These are phyloP conservation scores for Desmodus rotundus DNA, from an alignment of 2,113 vertebrate species.

Conservation along the genomic window DNA sequence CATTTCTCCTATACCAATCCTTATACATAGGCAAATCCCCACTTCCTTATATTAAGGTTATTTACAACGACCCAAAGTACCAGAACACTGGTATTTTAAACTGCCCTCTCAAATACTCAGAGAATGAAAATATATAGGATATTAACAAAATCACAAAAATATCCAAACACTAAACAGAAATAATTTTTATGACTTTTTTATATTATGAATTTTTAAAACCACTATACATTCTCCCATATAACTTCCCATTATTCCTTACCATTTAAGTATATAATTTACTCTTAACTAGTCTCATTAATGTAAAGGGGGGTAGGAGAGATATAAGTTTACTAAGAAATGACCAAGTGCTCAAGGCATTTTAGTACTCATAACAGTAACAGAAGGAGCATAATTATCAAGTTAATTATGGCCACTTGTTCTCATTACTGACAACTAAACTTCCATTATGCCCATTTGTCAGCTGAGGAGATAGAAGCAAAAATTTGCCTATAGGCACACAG, in stretches of 20 bases:
- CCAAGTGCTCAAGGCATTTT: background rate
- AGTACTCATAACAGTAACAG: background rate
- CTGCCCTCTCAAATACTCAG: background rate
- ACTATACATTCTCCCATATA: background rate
- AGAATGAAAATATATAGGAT: background rate
- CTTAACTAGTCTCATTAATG: background rate
- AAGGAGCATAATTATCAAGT: background rate
- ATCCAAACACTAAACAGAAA: background rate
- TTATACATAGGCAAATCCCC: background rate
- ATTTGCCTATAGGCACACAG: background rate
- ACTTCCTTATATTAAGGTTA: background rate
- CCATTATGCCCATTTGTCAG: background rate
- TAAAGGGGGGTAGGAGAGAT: background rate
- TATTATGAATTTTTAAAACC: background rate
- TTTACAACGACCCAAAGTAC: background rate
- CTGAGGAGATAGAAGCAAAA: background rate
- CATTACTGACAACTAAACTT: background rate
- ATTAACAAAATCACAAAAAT: conserved; percentile 25
- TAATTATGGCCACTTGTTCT: background rate
- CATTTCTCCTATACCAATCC: background rate
- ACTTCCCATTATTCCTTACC: background rate
- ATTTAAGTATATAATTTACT: background rate
- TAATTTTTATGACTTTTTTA: background rate
- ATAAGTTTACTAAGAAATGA: background rate
- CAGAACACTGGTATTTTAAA: background rate